phyloP scores from a whole-genome alignment of 2,797 vertebrate species.

The Cheirogaleus major region DNA sequence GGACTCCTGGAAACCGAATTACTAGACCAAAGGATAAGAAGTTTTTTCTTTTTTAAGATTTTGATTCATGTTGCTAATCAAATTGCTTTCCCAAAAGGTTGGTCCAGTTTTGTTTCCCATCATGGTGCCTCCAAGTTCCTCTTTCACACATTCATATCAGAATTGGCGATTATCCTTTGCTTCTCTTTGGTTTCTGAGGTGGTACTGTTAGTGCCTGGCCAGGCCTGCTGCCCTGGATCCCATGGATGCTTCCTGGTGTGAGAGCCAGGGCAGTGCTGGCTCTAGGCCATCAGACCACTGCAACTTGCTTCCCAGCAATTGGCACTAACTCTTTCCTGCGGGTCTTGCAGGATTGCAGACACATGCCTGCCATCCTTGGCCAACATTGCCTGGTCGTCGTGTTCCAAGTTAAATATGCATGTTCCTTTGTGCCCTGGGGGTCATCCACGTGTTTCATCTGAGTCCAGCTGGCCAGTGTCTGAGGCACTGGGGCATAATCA shows the following conservation, averaged over 20 bases:
- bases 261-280: not conserved
- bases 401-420: accelerated
- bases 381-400: accelerated
- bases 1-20: not conserved
- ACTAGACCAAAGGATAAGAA: not conserved
- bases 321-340: accelerated
- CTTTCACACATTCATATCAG: accelerated
- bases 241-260: not conserved
- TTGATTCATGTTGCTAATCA: not conserved
- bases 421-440: not conserved
- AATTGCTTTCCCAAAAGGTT: not conserved
- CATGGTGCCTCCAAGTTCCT: accelerated
- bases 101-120: accelerated
- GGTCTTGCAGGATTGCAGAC: accelerated
- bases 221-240: not conserved
- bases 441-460: accelerated
- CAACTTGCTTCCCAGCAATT: not conserved
- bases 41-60: not conserved
- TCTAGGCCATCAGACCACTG: accelerated
- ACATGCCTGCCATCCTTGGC: accelerated
- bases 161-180: accelerated
- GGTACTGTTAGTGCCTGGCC: accelerated
- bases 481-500: not conserved
- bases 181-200: not conserved
- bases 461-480: not conserved